Percentiles rank a stretch among this genome's conserved stretches.
These are phyloP conservation scores for Scomber colias DNA, from an alignment of 2,113 vertebrate genomes.

Conservation along the genomic window DNA sequence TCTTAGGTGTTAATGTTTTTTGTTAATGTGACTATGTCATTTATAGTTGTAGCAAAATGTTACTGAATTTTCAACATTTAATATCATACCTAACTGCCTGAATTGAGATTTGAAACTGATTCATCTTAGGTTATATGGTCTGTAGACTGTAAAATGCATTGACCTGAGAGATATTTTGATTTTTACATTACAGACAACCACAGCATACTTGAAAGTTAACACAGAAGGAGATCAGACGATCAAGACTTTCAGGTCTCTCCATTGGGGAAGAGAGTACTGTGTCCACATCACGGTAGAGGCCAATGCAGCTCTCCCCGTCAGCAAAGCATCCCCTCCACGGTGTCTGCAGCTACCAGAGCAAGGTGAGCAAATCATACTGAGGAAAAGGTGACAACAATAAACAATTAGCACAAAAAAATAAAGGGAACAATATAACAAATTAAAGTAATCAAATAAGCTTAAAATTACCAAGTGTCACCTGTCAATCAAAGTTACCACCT, in stretches of 20 bases:
- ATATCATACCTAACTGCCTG: neutral
- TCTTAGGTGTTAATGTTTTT: neutral
- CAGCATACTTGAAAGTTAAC: conserved; percentile 35
- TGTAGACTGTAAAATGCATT: neutral
- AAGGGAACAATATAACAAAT: too few relatives aligned
- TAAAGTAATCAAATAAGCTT: too few relatives aligned
- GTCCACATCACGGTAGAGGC: conserved; percentile 63
- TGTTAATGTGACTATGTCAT: neutral
- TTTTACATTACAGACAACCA: conserved; percentile 46
- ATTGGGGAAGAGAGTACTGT: conserved; percentile 75
- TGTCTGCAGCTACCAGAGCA: conserved; percentile 73
- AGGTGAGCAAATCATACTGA: conserved; percentile 65
- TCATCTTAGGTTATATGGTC: too few relatives aligned
- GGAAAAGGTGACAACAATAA: too few relatives aligned
- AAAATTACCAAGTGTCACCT: too few relatives aligned
- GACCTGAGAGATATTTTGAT: neutral
- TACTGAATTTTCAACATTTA: neutral
- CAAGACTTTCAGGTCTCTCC: conserved; percentile 65
- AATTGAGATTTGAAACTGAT: neutral
- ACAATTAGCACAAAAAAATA: too few relatives aligned
- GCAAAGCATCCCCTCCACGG: conserved; percentile 43
- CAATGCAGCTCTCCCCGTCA: neutral
- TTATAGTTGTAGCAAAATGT: too few relatives aligned
- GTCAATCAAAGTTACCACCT: too few relatives aligned
- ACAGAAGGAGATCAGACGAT: neutral